phyloP scores from a whole-genome alignment of 2,113 vertebrate genomes.

The Hiodon tergisus region DNA sequence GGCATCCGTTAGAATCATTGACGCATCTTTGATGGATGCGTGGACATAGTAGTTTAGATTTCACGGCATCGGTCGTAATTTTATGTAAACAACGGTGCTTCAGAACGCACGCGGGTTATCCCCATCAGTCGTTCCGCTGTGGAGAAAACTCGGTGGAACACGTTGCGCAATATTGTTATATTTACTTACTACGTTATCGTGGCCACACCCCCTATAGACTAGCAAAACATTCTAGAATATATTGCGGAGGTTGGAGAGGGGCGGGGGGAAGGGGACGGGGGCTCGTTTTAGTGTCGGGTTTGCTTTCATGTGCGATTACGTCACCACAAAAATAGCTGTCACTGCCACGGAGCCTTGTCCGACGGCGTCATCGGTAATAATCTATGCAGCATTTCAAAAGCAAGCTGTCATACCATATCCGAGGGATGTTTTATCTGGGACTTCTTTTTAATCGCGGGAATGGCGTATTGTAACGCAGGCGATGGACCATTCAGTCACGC shows the following conservation, averaged over 20 bases:
- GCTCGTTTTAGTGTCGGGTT: neutral
- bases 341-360: constrained; percentile 24
- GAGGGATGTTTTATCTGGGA: neutral
- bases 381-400: neutral
- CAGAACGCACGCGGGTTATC: constrained; percentile 21
- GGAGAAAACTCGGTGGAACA: constrained; percentile 3
- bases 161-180: constrained; percentile 53
- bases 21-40: neutral
- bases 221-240: constrained; percentile 48
- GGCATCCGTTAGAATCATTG: neutral
- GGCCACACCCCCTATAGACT: constrained; percentile 53
- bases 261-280: neutral
- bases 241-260: constrained; percentile 6
- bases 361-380: neutral
- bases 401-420: neutral
- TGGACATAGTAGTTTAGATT: neutral
- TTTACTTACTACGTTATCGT: constrained; percentile 60
- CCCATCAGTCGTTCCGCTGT: constrained; percentile 2
- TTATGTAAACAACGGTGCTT: constrained; percentile 19
- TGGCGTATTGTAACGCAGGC: no score
- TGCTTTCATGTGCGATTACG: constrained; percentile 45
- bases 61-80: neutral
- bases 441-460: no score
- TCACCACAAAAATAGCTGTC: constrained; percentile 41
- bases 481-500: no score